Base-by-base conservation (phyloP, 1,140 invertebrate species). In the Dendroctonus ponderosae region DNA sequence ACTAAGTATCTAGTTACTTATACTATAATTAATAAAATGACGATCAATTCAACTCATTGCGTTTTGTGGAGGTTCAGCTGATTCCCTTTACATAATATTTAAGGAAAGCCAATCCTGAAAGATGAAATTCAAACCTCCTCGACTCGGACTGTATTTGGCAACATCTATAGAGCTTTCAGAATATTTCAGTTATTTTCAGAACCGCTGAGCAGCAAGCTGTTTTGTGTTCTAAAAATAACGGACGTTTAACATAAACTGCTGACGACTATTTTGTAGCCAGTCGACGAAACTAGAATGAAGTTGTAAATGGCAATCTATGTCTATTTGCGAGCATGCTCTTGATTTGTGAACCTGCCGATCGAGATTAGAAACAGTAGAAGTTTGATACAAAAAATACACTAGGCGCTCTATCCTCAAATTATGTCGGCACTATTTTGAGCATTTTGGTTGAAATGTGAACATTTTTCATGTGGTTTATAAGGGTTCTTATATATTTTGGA, bases 61-160 rank as follows among this genome's bases (percentile, higher is more conserved):
- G 26, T 26, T 26, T 26, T 26, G 26, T 26, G 1, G 26, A 26
- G 26, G 26, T 26, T 26, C 26, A 26, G 26, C 26, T 3, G 26
- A 26, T 26, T n/a, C n/a, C n/a, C 26, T 26, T 26, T 26, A 26
- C 26, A 26, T 26, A 37, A 44, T 64, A 51, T 26, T 11, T 40
- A 1, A 26, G 52, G 37, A 12, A 65, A 58, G 48, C 37, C 7
- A 15, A 42, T 48, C 12, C 26, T 38, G 39, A 61, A 70, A 68
- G 66, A 51, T 75, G 72, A 71, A 72, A 75, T 69, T 59, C 65
- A 72, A 61, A 65, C 70, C 70, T 40, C 43, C 59, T 38, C 59
- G 50, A 46, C 57, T 70, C 68, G 61, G 67, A 63, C 74, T 74
- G 74, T 74, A 76, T 75, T 76, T 76, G 75, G 75, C 73, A 65